Conservation (phyloP, 2,797 vertebrate genomes). For the Coregonus ussuriensis region DNA sequence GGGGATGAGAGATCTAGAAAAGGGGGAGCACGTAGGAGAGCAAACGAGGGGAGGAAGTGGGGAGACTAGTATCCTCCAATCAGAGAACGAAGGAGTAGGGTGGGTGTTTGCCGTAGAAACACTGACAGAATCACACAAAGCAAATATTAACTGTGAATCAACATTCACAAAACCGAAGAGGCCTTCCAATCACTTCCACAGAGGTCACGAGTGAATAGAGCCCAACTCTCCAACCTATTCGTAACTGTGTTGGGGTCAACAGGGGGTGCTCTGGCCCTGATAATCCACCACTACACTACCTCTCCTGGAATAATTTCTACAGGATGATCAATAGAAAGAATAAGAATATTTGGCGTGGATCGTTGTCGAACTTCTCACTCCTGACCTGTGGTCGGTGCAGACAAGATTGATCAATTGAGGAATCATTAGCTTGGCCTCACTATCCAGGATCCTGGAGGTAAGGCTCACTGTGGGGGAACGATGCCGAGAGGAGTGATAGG, state of each 20-base stretch:
- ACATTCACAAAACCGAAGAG: neutral
- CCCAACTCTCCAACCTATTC: neutral
- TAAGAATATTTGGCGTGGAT: conserved; percentile 16
- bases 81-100: no score
- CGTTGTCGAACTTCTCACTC: conserved; percentile 10
- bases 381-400: neutral
- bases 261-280: neutral
- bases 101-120: neutral
- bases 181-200: neutral
- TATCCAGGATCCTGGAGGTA: neutral
- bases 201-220: neutral
- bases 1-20: conserved; percentile 3
- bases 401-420: conserved; percentile 28
- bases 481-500: neutral
- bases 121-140: neutral
- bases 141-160: neutral
- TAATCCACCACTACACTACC: neutral
- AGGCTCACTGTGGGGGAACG: neutral
- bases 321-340: conserved; percentile 28
- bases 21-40: conserved; percentile 6
- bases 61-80: conserved; percentile 2
- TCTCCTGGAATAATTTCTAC: conserved; percentile 19
- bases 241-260: neutral
- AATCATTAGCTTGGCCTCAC: conserved; percentile 16
- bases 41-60: neutral